phyloP scores from a whole-genome alignment of 1,140 invertebrate species.

The Drosophila subobscura region DNA sequence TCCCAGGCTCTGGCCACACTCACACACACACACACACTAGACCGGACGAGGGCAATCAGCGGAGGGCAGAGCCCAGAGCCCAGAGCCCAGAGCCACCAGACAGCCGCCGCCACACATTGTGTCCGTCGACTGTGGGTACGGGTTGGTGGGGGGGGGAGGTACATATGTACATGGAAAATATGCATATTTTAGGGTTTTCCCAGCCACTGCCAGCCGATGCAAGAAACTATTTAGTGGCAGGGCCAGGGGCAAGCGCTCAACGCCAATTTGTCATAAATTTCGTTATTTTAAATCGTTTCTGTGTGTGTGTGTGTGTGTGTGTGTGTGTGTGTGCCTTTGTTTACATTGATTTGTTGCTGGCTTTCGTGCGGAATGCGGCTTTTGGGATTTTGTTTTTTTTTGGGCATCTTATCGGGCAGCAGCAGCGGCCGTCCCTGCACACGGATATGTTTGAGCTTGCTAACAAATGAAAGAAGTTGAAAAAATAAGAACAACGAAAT shows the following conservation, averaged over 20 bases:
- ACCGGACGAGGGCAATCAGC: slow-evolving; percentile 56
- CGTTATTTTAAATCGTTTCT: slow-evolving; percentile 74
- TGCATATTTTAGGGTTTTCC: slow-evolving; percentile 73
- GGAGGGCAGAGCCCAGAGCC: slow-evolving; percentile 29
- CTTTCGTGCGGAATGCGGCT: slow-evolving; percentile 36
- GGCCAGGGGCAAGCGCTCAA: slow-evolving; percentile 5
- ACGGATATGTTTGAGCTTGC: not conserved
- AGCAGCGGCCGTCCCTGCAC: slow-evolving; percentile 43
- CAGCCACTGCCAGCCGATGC: slow-evolving; percentile 8
- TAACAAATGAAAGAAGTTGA: not conserved
- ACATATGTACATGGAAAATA: slow-evolving; percentile 6
- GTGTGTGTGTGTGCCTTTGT: slow-evolving; percentile 8
- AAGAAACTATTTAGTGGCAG: slow-evolving; percentile 66
- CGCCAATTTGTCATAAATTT: slow-evolving; percentile 81
- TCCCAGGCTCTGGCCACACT: not conserved
- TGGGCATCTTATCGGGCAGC: slow-evolving; percentile 46
- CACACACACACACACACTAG: slow-evolving; percentile 1
- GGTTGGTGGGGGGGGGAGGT: no score
- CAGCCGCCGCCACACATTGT: slow-evolving; percentile 22
- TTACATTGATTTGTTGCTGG: slow-evolving; percentile 1
- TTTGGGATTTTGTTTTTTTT: slow-evolving; percentile 26
- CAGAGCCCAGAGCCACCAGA: slow-evolving; percentile 18
- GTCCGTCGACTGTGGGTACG: not conserved
- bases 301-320: not conserved
- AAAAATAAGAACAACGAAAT: slow-evolving; percentile 1